phyloP scores from a whole-genome alignment of 2,113 vertebrate genomes.

The Dolichotis patagonum region DNA sequence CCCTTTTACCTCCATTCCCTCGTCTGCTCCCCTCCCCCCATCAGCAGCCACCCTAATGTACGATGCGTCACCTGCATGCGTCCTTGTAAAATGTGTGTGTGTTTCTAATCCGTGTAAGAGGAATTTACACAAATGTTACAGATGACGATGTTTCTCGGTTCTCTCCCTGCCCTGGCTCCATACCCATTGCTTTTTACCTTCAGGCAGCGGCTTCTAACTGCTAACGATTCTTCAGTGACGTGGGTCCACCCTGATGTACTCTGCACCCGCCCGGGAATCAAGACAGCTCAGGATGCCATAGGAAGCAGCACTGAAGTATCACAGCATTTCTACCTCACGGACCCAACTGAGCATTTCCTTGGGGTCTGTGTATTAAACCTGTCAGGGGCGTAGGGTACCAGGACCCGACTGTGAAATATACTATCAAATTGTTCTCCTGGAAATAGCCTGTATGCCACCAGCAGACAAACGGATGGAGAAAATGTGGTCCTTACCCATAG shows the following conservation, averaged over 20 bases:
- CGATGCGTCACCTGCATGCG: too few relatives aligned
- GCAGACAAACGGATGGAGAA: background rate
- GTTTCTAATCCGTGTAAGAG: background rate
- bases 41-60: too few relatives aligned
- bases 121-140: background rate
- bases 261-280: background rate
- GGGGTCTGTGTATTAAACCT: background rate
- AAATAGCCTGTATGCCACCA: background rate
- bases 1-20: too few relatives aligned
- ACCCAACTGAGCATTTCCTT: background rate
- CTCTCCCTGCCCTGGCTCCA: background rate
- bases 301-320: background rate
- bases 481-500: background rate
- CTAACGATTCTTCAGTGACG: fast-evolving
- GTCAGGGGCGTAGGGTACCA: background rate
- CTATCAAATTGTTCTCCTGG: background rate
- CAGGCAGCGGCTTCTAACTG: background rate
- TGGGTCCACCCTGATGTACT: background rate
- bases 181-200: fast-evolving
- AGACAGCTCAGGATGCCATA: background rate
- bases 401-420: too few relatives aligned
- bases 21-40: too few relatives aligned
- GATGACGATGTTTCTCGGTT: background rate
- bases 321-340: fast-evolving
- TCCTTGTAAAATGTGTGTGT: background rate